These are phyloP conservation scores for Lepus europaeus DNA, from an alignment of 2,113 vertebrate species.

Conservation along the genomic window DNA sequence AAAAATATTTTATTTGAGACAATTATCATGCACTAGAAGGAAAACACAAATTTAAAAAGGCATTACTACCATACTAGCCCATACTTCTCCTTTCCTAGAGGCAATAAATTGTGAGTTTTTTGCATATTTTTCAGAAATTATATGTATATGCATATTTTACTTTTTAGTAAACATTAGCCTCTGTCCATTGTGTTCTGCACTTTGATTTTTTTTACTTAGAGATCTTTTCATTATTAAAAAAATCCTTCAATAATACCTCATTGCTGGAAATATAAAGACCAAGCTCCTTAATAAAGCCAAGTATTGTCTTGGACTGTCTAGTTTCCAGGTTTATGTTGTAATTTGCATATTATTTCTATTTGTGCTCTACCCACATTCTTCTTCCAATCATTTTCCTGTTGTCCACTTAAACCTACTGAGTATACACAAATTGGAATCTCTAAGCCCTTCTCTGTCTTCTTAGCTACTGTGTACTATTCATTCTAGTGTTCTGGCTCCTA, in stretches of 20 bases:
- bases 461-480: not conserved
- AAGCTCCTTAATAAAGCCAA: not conserved
- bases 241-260: not conserved
- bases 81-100: not conserved
- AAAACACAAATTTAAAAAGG: slow-evolving; percentile 29
- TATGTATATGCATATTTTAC: not conserved
- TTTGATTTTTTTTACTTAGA: not conserved
- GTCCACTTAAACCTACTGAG: not conserved
- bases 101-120: not conserved
- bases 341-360: not conserved
- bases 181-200: not conserved
- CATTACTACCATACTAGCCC: not conserved
- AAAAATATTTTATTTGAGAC: not conserved
- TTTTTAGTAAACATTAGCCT: slow-evolving; percentile 25
- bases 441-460: not conserved
- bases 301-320: not conserved
- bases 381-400: not conserved
- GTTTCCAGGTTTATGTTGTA: not conserved
- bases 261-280: not conserved
- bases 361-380: not conserved
- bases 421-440: not conserved
- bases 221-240: slow-evolving; percentile 25
- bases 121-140: not conserved
- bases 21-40: not conserved
- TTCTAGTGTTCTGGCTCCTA: not conserved